phyloP scores from a whole-genome alignment of 2,888 invertebrate species.

The Diadromus collaris region DNA sequence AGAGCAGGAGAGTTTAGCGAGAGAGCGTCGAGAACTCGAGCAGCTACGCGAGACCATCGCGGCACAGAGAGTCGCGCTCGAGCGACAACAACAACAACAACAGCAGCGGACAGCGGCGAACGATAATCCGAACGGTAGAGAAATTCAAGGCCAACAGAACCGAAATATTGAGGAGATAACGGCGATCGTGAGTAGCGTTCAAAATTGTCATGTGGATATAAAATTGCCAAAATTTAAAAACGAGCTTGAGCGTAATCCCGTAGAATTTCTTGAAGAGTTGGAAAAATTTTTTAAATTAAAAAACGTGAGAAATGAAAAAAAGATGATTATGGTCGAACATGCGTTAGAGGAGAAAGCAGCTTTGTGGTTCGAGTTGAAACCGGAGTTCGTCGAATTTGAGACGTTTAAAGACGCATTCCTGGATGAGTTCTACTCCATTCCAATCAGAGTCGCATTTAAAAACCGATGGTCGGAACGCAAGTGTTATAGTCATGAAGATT shows the following conservation, averaged over 20 bases:
- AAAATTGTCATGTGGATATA: slow-evolving; percentile 1
- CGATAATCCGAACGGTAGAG: neutral
- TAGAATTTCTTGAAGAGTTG: slow-evolving; percentile 33
- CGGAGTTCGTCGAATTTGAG: slow-evolving; percentile 6
- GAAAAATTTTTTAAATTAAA: slow-evolving; percentile 27
- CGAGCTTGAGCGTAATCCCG: slow-evolving; percentile 6
- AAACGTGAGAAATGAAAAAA: neutral
- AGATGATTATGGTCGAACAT: slow-evolving; percentile 33
- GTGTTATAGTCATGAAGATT: slow-evolving; percentile 2
- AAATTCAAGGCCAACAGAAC: neutral
- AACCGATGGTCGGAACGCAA: slow-evolving; percentile 35
- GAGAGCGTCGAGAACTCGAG: slow-evolving; percentile 24
- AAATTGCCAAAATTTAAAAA: slow-evolving; percentile 5
- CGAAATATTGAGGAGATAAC: neutral
- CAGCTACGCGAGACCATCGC: slow-evolving; percentile 12
- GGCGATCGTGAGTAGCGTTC: neutral
- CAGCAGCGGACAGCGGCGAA: neutral
- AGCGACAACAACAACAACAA: slow-evolving; percentile 13
- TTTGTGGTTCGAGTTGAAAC: slow-evolving; percentile 38
- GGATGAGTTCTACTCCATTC: slow-evolving; percentile 45
- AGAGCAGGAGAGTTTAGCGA: slow-evolving; percentile 17
- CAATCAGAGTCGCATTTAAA: slow-evolving; percentile 43
- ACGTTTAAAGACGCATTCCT: slow-evolving; percentile 33
- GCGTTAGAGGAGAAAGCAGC: slow-evolving; percentile 30
- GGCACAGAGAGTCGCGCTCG: slow-evolving; percentile 2